Base-by-base conservation (phyloP, 2,113 vertebrate genomes). In the Tilapia sparmanii region DNA sequence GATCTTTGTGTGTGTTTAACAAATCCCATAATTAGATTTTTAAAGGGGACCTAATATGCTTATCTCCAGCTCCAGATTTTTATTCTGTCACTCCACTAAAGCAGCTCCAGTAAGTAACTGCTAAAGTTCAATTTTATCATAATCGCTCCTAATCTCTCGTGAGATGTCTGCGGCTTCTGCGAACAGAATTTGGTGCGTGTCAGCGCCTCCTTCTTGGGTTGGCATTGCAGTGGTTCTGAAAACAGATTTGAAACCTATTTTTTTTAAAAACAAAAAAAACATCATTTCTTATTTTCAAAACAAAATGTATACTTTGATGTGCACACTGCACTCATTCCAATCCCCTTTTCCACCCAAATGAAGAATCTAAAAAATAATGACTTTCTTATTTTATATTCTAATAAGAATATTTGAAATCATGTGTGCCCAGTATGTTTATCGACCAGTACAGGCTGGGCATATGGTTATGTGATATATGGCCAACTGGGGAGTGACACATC, bases 11-110 rank as follows among this genome's bases (percentile, higher is more conserved):
- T 40, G 18, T 80, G 18, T 76, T 47, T 68, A 86, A 87, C 42
- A 86, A 79, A 91, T 89, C 68, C 45, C 13, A 71, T 86, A 78
- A 87, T 85, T 86, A 31, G 45, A 82, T 85, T 86, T 87, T 68
- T 55, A 47, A 33, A 57, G 73, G 73, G 26, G 18, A 78, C 73
- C 45, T 52, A 78, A 78, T 78, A 50, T 78, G 26, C 45, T 52
- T 55, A 55, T 84, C 35, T 35, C 22, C 57, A 45, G 45, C 26
- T 50, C 45, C 73, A 78, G 45, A 78, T 78, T 78, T 78, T 78
- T 33, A 52, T 78, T 78, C 73, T 18, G 73, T 52, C 45, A 78
- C 16, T 78, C 18, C 26, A 78, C 26, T 52, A 78, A 78, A 52
- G 73, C 16, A 76, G 26, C 71, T 31, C 42, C 42, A 50, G 71